Percentiles rank a stretch among this genome's conserved stretches.
Conservation (phyloP, 2,888 invertebrate genomes). For the Scaptomyza parva region DNA sequence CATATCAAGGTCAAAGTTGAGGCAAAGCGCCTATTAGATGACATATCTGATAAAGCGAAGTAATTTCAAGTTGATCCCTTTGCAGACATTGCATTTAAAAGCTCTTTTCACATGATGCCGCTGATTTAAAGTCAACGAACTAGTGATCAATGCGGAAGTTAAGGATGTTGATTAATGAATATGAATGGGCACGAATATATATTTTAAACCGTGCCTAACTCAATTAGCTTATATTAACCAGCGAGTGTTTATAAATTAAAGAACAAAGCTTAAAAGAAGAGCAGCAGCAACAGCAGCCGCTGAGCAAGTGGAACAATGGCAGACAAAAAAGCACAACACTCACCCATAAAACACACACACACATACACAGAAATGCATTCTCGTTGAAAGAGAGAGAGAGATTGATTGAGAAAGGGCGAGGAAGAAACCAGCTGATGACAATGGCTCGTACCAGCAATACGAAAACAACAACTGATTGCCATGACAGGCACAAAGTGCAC, state of each 20-base stretch:
- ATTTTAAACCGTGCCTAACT: slow-evolving; percentile 60
- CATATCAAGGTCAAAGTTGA: slow-evolving; percentile 47
- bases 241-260: slow-evolving; percentile 52
- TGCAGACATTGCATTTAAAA: neutral
- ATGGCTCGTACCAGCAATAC: slow-evolving; percentile 38
- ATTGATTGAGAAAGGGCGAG: slow-evolving; percentile 30
- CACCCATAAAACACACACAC: slow-evolving; percentile 4
- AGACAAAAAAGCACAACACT: slow-evolving; percentile 9
- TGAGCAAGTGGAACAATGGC: slow-evolving; percentile 59
- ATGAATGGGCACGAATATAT: slow-evolving; percentile 13
- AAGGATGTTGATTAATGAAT: slow-evolving; percentile 56
- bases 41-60: neutral
- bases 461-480: slow-evolving; percentile 37
- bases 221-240: slow-evolving; percentile 56
- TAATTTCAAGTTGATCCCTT: slow-evolving; percentile 1
- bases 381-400: slow-evolving; percentile 16
- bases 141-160: slow-evolving; percentile 49
- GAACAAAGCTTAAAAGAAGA: slow-evolving; percentile 51
- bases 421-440: slow-evolving; percentile 8
- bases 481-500: slow-evolving; percentile 59
- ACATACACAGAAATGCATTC: neutral
- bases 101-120: neutral
- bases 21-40: neutral
- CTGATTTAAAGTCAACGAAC: slow-evolving; percentile 57
- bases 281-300: slow-evolving; percentile 31